Evolutionary conservation across 1,140 invertebrate genomes (phyloP).

Genomic region (Papilio dardanus): DNA sequence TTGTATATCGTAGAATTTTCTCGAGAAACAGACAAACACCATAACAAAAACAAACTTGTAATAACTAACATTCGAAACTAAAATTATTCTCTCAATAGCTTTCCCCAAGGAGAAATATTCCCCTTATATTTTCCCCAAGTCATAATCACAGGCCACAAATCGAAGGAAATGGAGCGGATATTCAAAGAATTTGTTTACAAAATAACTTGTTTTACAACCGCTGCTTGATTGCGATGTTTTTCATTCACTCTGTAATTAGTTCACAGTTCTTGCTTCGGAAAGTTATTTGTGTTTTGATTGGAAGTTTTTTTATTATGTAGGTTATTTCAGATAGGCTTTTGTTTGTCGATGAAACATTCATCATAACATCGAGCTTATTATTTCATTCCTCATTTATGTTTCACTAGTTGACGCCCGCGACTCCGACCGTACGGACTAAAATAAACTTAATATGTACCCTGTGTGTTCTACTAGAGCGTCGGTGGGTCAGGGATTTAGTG

Average conservation of each 20-base stretch:
- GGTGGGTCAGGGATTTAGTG: too few species aligned
- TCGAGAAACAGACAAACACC: neutral
- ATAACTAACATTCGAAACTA: slow-evolving; percentile 6
- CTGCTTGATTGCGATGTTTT: slow-evolving; percentile 14
- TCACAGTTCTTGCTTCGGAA: neutral
- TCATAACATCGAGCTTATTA: neutral
- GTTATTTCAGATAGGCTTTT: slow-evolving; percentile 1
- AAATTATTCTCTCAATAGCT: slow-evolving; percentile 15
- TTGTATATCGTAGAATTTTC: too few species aligned
- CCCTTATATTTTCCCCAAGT: slow-evolving; percentile 19
- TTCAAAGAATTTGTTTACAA: slow-evolving; percentile 24
- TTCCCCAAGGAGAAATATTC: neutral
- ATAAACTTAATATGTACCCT: too few species aligned
- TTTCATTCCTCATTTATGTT: too few species aligned
- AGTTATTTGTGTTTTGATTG: slow-evolving; percentile 13
- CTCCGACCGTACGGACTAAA: too few species aligned
- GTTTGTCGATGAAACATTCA: neutral
- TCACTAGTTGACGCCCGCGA: too few species aligned
- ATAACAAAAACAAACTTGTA: neutral
- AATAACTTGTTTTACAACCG: slow-evolving; percentile 22
- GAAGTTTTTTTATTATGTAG: neutral
- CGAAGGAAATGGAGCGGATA: slow-evolving; percentile 22
- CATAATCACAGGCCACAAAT: slow-evolving; percentile 24
- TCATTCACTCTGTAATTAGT: slow-evolving; percentile 17
- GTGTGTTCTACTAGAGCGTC: too few species aligned